These are phyloP conservation scores for Peromyscus nudipes DNA, from an alignment of 2,797 vertebrate species.

Conservation along the genomic window DNA sequence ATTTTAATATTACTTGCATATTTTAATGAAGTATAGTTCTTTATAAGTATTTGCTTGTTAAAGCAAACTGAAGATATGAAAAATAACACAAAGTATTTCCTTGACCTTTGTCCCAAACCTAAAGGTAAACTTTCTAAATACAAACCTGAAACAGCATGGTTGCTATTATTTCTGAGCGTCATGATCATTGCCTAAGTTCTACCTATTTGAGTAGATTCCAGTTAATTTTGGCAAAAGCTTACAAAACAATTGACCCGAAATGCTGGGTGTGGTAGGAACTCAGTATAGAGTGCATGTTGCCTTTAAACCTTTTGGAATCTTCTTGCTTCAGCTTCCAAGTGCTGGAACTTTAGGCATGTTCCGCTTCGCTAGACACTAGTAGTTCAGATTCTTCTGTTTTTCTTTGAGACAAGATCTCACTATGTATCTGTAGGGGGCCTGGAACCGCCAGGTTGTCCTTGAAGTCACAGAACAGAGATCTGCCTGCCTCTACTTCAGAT, in stretches of 20 bases:
- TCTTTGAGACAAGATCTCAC: neutral
- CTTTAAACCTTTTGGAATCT: neutral
- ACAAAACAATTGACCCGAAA: neutral
- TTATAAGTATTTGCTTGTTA: conserved; percentile 42
- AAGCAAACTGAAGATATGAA: conserved; percentile 38
- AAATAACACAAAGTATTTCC: conserved; percentile 45
- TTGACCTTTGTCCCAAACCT: conserved; percentile 31
- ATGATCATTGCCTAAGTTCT: neutral
- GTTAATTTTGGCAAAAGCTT: neutral
- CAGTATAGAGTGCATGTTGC: neutral
- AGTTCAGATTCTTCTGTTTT: neutral
- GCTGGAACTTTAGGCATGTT: neutral
- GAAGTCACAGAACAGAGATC: neutral
- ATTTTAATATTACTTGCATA: conserved; percentile 56
- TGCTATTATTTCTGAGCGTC: conserved; percentile 15
- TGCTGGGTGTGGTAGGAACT: neutral
- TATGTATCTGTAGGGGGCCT: neutral
- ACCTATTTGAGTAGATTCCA: conserved; percentile 49
- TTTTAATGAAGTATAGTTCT: conserved; percentile 46
- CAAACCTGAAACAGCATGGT: conserved; percentile 30
- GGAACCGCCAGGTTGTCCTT: neutral
- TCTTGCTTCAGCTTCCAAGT: neutral
- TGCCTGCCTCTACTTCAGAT: neutral
- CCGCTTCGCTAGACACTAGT: neutral
- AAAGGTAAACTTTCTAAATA: conserved; percentile 38